A percentile compares a stretch with the other conserved stretches of the same genome.
These are phyloP conservation scores for Atractosteus spatula DNA, from an alignment of 2,113 vertebrate species.

Conservation along the genomic window DNA sequence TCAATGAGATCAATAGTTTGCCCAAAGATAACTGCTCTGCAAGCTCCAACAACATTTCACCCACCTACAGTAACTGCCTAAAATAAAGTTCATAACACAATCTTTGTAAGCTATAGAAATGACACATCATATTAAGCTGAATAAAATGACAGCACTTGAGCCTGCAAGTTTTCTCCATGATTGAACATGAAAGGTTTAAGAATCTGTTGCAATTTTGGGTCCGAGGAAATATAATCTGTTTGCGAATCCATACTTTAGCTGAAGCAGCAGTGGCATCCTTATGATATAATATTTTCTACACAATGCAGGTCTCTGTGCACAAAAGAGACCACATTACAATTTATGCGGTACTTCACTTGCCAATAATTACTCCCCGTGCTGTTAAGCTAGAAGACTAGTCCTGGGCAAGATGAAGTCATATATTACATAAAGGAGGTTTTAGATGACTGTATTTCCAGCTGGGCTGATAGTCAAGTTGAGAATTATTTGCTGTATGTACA, in stretches of 20 bases:
- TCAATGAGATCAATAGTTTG: too few species aligned
- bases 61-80: too few species aligned
- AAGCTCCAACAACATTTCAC: neutral
- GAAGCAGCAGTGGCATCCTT: neutral
- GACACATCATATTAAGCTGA: conserved; percentile 27
- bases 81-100: neutral
- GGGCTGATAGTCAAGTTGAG: neutral
- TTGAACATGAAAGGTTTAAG: conserved; percentile 19
- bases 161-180: neutral
- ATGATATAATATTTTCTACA: neutral
- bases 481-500: neutral
- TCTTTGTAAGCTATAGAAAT: neutral
- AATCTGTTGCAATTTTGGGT: neutral
- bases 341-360: conserved; percentile 22
- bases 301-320: too few species aligned
- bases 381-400: conserved; percentile 6
- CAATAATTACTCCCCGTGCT: conserved; percentile 19
- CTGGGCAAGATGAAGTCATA: conserved; percentile 27
- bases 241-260: neutral
- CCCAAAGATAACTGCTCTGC: neutral
- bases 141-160: conserved; percentile 20
- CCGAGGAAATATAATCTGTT: neutral
- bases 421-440: conserved; percentile 23
- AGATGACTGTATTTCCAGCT: neutral
- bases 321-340: too few species aligned